Evolutionary conservation across 1,140 invertebrate species (phyloP), one percentile per base, ranked within the genome.

Genomic region (Drosophila quadrilineata): DNA sequence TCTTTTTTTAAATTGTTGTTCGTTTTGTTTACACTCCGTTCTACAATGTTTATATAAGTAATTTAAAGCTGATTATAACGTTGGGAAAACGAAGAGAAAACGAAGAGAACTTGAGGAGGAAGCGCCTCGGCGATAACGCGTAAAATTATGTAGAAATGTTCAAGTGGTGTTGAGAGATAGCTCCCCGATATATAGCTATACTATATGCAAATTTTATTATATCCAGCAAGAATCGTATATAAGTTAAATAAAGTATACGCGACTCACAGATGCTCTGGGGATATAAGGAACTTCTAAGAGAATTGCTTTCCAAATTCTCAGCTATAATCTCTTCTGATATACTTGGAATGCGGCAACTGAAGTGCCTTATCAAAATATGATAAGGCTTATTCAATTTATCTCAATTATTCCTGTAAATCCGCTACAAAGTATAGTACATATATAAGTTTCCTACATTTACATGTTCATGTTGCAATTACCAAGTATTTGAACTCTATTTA

Each of bases 1-100:
- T n/a, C 21, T 29, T 9, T 12, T 62, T 40, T 52, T 38, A 53
- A 19, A 66, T 40, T 46, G 38, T 45, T 33, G 29, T 10, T 56
- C 33, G 33, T 45, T 46, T 26, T 75, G 58, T 69, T 82, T 82
- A 62, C 59, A 50, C 31, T 38, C 24, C 6, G 45, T 31, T 35
- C 31, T 10, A 68, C 38, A 49, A 16, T 77, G 54, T 57, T 76
- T 71, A 38, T 60, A 52, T 59, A 70, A 58, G 56, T 59, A 76
- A 84, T 72, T 84, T 40, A 12, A 48, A 53, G 48, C 66, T 63
- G 71, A 82, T 80, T 71, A 80, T 75, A 59, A 17, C 52, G 17
- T 31, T n/a, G n/a, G 5, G 45, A 5, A 62, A 46, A 68, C 28
- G 60, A 67, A 28, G 31, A 28, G 6, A 43, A 52, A 52, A n/a